Evolutionary conservation across 2,888 invertebrate species (phyloP).

Genomic region (Sialis lutaria): DNA sequence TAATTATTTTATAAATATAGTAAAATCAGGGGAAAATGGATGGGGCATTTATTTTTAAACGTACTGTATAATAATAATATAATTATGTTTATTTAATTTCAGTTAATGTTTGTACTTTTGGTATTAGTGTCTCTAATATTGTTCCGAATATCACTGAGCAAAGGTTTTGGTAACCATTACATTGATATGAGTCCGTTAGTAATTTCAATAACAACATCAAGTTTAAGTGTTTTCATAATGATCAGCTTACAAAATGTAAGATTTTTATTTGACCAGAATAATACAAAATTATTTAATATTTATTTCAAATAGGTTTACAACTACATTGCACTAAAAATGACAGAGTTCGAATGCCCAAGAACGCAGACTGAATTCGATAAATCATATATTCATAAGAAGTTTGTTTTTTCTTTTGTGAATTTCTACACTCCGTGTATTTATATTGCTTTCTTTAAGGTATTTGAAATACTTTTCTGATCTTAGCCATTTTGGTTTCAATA

Average conservation of each 20-base stretch:
- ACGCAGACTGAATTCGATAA: slow-evolving; percentile 20
- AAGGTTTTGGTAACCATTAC: slow-evolving; percentile 1
- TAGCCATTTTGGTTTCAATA: neutral
- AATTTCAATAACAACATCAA: slow-evolving; percentile 3
- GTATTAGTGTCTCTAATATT: no score
- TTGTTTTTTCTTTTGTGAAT: slow-evolving; percentile 21
- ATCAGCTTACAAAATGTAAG: slow-evolving; percentile 4
- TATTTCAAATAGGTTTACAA: slow-evolving; percentile 18
- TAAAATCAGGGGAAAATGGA: no score
- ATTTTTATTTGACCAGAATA: slow-evolving; percentile 8
- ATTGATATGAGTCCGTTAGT: slow-evolving; percentile 1
- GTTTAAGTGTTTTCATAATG: slow-evolving; percentile 1
- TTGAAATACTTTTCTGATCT: neutral
- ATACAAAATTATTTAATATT: no score
- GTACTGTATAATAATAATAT: no score
- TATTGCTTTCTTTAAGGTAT: slow-evolving; percentile 22
- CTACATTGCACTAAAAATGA: slow-evolving; percentile 17
- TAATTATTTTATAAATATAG: no score
- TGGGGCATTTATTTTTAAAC: no score
- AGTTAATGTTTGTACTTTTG: no score
- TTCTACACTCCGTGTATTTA: slow-evolving; percentile 21
- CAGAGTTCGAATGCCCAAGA: slow-evolving; percentile 22
- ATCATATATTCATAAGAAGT: slow-evolving; percentile 22
- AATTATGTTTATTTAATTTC: no score
- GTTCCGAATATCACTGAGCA: no score